Evolutionary conservation across 2,888 invertebrate species (phyloP).

Genomic region (Dicycla oo): DNA sequence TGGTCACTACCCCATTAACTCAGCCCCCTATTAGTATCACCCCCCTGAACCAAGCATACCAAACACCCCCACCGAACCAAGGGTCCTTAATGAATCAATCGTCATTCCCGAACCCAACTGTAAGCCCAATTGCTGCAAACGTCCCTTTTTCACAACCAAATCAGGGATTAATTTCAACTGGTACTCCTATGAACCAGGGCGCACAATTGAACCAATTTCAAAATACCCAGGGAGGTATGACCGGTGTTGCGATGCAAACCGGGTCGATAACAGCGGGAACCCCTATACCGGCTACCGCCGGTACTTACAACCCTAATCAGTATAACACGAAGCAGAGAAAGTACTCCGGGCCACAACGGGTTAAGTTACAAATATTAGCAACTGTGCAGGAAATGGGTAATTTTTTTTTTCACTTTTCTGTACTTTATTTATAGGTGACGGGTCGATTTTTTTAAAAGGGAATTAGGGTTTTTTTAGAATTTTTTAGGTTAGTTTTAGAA

Average conservation of each 20-base stretch:
- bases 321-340: slow-evolving; percentile 85
- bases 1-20: slow-evolving; percentile 23
- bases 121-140: slow-evolving; percentile 24
- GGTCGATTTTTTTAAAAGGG: slow-evolving; percentile 45
- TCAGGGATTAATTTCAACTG: slow-evolving; percentile 34
- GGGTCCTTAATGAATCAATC: slow-evolving; percentile 46
- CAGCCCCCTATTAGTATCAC: slow-evolving; percentile 31
- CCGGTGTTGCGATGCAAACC: slow-evolving; percentile 33
- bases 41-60: slow-evolving; percentile 40
- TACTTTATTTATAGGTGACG: slow-evolving; percentile 63
- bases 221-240: slow-evolving; percentile 43
- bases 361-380: slow-evolving; percentile 88
- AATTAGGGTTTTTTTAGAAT: background rate
- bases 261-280: slow-evolving; percentile 69
- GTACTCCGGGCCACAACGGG: slow-evolving; percentile 90
- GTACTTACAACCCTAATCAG: slow-evolving; percentile 66
- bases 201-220: slow-evolving; percentile 35
- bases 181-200: slow-evolving; percentile 20
- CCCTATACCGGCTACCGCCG: slow-evolving; percentile 62
- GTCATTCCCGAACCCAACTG: slow-evolving; percentile 32
- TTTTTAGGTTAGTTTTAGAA: background rate
- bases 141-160: slow-evolving; percentile 24
- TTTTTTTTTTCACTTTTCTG: slow-evolving; percentile 69
- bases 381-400: slow-evolving; percentile 95
- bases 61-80: slow-evolving; percentile 40